Evolutionary conservation across 37 sponge, comb jelly and placozoan species (phyloP).

Genomic region (Diacarnus erythraeanus): DNA sequence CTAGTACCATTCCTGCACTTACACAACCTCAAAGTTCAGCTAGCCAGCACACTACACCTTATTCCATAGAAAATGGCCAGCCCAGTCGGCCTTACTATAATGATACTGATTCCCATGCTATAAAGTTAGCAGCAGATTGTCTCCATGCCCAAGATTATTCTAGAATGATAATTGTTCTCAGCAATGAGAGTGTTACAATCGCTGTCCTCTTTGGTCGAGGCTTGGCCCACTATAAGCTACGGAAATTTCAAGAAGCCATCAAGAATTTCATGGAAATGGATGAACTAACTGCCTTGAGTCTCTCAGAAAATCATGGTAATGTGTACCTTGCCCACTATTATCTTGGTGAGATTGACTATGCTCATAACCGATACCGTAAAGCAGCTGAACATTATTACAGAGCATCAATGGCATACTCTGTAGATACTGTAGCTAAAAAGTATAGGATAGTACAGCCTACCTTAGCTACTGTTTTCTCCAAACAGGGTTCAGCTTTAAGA

Average conservation of each 20-base stretch:
- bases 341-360: slow-evolving; percentile 44
- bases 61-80: no score
- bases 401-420: slow-evolving; percentile 8
- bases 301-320: not conserved
- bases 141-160: slow-evolving; percentile 53
- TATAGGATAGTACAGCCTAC: slow-evolving; percentile 32
- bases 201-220: slow-evolving; percentile 48
- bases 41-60: no score
- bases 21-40: no score
- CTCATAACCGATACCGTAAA: not conserved
- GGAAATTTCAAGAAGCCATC: slow-evolving; percentile 10
- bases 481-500: slow-evolving; percentile 32
- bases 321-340: slow-evolving; percentile 39
- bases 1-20: no score
- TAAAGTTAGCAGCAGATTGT: slow-evolving; percentile 29
- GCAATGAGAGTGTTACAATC: not conserved
- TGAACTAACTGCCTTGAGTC: not conserved
- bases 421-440: not conserved
- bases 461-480: slow-evolving; percentile 27
- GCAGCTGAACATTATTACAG: slow-evolving; percentile 28
- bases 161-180: slow-evolving; percentile 25
- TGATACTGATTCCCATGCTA: not conserved
- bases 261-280: slow-evolving; percentile 8
- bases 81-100: not conserved
- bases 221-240: slow-evolving; percentile 52